A percentile compares a stretch with the other conserved stretches of the same genome.
These are phyloP conservation scores for Bos taurus DNA, from an alignment of 2,113 vertebrate species.

Conservation along the genomic window DNA sequence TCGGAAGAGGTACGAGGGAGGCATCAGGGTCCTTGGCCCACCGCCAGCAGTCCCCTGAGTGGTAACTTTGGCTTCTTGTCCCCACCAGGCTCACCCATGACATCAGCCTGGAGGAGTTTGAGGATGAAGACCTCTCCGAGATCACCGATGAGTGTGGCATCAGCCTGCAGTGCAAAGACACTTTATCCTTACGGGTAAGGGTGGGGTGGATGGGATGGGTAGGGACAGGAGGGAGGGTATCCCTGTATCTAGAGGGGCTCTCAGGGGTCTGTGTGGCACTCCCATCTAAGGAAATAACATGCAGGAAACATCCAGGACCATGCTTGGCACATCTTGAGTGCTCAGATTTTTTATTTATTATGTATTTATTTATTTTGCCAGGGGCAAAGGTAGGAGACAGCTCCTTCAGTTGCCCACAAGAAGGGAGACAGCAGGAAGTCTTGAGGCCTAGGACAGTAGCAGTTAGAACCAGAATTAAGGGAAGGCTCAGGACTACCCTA, in stretches of 20 bases:
- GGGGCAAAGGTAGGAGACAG: not conserved
- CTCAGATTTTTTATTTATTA: not conserved
- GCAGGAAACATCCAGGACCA: not conserved
- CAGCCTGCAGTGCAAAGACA: conserved; percentile 93
- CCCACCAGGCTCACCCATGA: conserved; percentile 94
- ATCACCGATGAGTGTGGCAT: conserved; percentile 95
- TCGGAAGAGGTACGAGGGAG: not conserved
- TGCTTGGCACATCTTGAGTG: not conserved
- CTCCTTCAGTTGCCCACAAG: not conserved
- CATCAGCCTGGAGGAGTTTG: conserved; percentile 98
- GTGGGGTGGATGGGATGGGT: accelerated
- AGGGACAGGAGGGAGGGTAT: not conserved
- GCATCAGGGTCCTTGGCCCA: not conserved
- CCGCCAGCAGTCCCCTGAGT: not conserved
- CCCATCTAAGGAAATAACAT: not conserved
- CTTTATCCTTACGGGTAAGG: conserved; percentile 88
- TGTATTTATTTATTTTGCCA: not conserved
- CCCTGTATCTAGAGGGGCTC: not conserved
- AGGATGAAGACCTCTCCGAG: conserved; percentile 98
- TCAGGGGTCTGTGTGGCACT: not conserved
- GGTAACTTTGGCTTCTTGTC: conserved; percentile 51
- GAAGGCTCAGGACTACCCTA: not conserved
- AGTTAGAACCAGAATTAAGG: not conserved
- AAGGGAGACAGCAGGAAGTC: not conserved
- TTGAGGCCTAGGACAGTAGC: not conserved